Conservation (phyloP, 2,797 vertebrate genomes). For the Champsocephalus esox region DNA sequence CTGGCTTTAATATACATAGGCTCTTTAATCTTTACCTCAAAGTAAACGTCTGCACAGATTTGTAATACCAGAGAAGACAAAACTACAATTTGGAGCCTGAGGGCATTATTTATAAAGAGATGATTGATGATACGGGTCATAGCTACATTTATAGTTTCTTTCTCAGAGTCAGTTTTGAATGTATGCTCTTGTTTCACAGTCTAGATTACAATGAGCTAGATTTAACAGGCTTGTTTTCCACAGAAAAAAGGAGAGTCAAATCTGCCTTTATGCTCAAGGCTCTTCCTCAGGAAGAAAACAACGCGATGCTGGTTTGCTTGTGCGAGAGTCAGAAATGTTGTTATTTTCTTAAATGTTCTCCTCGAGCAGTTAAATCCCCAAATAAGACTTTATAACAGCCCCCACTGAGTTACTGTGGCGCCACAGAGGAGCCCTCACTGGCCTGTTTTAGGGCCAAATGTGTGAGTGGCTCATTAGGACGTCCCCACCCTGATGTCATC, state of each 20-base stretch:
- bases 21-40: conserved; percentile 49
- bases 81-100: conserved; percentile 25
- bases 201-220: conserved; percentile 26
- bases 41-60: conserved; percentile 38
- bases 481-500: conserved; percentile 66
- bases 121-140: conserved; percentile 12
- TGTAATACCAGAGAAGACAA: conserved; percentile 40
- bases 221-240: conserved; percentile 29
- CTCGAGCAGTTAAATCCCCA: conserved; percentile 31
- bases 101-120: conserved; percentile 44
- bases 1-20: conserved; percentile 46
- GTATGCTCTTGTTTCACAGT: conserved; percentile 21
- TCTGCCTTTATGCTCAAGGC: conserved; percentile 26
- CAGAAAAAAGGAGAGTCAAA: conserved; percentile 28
- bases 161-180: conserved; percentile 11
- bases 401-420: conserved; percentile 27
- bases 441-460: conserved; percentile 45
- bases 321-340: background rate
- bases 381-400: conserved; percentile 50
- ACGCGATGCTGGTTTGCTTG: conserved; percentile 16
- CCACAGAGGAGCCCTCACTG: conserved; percentile 23
- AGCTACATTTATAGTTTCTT: conserved; percentile 14
- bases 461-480: conserved; percentile 64
- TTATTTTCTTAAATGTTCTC: conserved; percentile 18
- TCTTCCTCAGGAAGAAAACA: conserved; percentile 29